Conservation (phyloP, 2,113 vertebrate species). For the Motacilla tschutschensis region DNA sequence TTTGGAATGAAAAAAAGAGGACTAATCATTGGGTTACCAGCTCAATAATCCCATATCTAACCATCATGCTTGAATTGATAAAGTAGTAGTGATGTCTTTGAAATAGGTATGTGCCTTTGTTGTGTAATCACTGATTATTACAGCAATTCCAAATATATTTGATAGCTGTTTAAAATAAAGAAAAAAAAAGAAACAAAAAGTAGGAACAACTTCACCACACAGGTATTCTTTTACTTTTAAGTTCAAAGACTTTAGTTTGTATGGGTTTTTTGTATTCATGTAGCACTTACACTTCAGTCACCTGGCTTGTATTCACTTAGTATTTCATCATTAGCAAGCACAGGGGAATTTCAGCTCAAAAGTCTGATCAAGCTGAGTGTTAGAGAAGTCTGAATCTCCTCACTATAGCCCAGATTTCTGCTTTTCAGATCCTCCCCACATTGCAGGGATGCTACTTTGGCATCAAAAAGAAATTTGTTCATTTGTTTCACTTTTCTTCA, state of each 20-base stretch:
- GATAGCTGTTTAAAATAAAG: background rate
- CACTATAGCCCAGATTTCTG: background rate
- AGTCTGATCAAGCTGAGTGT: background rate
- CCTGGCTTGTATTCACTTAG: background rate
- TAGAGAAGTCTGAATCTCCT: background rate
- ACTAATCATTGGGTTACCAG: background rate
- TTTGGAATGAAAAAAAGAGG: background rate
- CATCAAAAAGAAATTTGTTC: constrained; percentile 26
- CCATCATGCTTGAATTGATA: background rate
- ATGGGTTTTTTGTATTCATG: rapidly evolving
- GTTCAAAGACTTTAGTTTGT: background rate
- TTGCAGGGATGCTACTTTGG: background rate
- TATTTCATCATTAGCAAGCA: background rate
- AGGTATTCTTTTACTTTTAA: background rate
- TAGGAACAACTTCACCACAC: background rate
- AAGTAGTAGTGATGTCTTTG: background rate
- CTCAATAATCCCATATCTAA: background rate
- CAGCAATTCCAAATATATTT: background rate
- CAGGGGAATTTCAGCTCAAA: background rate
- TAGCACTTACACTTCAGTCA: background rate
- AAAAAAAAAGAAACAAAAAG: background rate
- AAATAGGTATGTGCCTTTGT: background rate
- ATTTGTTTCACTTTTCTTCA: constrained; percentile 39
- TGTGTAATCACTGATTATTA: background rate
- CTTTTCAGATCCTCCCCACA: background rate